Base-by-base conservation (phyloP, 2,113 vertebrate genomes). In the Corydoras sp. region DNA sequence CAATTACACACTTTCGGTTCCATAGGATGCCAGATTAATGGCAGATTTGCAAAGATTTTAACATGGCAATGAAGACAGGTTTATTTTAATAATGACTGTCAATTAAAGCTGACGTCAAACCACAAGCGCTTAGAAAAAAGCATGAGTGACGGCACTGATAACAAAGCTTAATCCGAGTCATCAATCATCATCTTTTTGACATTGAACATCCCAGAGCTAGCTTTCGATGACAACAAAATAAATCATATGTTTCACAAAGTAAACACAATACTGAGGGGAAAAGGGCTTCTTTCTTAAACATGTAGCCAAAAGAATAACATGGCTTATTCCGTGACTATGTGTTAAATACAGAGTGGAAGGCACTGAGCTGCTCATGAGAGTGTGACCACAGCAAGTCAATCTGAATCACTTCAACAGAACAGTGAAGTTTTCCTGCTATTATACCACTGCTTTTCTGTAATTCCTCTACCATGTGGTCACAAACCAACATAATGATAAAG, bases 401-500 rank as follows among this genome's bases (percentile, higher is more conserved):
- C 35, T 43, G 35, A 43, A 43, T 43, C 35, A 43, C 35, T 43
- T 43, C 35, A 43, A 43, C 35, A 8, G 35, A 8, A 43, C 35
- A 43, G 35, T 43, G 4, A 43, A 4, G 35, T 43, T 43, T 43
- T 43, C 35, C 35, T 43, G 4, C 7, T 43, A 43, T 43, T 43
- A 43, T 43, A 43, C 35, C 1, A 1, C 35, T 43, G 35, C 35
- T 5, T 43, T 43, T 43, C 35, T 43, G 35, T 43, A 43, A 43
- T 43, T 43, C 35, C 7, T 5, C 35, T 43, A 2, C 66, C 65
- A 68, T 49, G 43, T 67, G 72, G 62, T 29, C 48, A 67, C 93
- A 91, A 93, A 93, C 88, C 86, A 92, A 92, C 93, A 96, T 92
- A 92, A 92, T 90, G 93, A 96, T 94, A 92, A 93, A 89, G 90